Conservation (phyloP, 2,888 invertebrate species). For the Julus scanicus region DNA sequence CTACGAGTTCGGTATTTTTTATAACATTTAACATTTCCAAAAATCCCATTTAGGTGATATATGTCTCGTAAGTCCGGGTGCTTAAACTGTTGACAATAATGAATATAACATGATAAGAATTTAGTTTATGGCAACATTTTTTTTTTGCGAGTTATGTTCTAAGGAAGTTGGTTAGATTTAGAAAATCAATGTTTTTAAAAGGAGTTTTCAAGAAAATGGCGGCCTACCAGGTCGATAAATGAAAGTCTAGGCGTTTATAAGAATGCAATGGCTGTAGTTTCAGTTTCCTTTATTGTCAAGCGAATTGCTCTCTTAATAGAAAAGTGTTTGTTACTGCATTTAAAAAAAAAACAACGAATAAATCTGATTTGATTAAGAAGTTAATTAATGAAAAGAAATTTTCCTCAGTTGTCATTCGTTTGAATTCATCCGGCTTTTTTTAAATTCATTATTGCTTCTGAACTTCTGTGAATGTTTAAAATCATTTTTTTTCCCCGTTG, state of each 20-base stretch:
- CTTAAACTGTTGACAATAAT: background rate
- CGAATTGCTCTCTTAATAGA: background rate
- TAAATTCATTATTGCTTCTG: background rate
- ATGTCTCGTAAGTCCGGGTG: background rate
- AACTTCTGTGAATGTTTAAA: background rate
- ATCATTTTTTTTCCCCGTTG: background rate
- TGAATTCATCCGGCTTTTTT: background rate
- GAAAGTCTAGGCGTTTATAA: background rate
- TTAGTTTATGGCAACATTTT: background rate
- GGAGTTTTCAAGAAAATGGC: background rate
- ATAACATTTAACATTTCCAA: background rate
- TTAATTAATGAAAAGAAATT: conserved; percentile 21
- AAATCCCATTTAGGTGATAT: background rate
- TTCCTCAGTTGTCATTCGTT: background rate
- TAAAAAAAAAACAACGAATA: too few relatives aligned
- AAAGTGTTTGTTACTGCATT: background rate
- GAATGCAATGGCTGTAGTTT: background rate
- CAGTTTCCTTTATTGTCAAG: background rate
- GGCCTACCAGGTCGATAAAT: background rate
- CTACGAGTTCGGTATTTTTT: background rate
- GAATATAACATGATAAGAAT: background rate
- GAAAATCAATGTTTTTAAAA: conserved; percentile 15
- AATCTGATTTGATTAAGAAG: background rate
- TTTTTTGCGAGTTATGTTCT: background rate
- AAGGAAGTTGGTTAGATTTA: conserved; percentile 4